These are phyloP conservation scores for Sinocyclocheilus rhinocerous DNA, from an alignment of 2,113 vertebrate genomes.

Conservation along the genomic window DNA sequence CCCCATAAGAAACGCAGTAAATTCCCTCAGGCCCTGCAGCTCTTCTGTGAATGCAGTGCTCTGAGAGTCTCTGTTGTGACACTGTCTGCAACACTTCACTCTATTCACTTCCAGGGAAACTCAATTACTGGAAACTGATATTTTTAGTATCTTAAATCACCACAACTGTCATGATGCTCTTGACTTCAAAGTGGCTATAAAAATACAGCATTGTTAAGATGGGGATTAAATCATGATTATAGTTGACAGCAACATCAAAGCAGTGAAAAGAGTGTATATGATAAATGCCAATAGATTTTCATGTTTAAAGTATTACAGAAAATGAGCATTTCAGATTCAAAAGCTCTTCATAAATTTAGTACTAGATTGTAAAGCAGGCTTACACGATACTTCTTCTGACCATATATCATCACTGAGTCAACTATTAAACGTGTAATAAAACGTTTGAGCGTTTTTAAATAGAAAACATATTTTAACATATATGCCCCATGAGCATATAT, in stretches of 20 bases:
- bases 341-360: conserved; percentile 11
- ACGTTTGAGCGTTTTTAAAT: background rate
- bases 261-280: conserved; percentile 33
- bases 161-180: conserved; percentile 62
- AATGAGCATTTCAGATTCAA: conserved; percentile 37
- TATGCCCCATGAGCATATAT: background rate
- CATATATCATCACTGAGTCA: background rate
- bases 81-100: conserved; percentile 55
- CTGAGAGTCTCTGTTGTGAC: conserved; percentile 58
- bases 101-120: conserved; percentile 58
- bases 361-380: background rate
- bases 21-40: conserved; percentile 48
- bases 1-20: conserved; percentile 40
- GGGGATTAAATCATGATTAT: conserved; percentile 61
- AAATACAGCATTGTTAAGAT: conserved; percentile 60
- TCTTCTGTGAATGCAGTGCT: conserved; percentile 57
- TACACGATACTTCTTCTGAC: background rate
- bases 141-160: conserved; percentile 66
- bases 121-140: conserved; percentile 58
- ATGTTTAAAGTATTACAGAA: conserved; percentile 41
- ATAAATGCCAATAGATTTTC: conserved; percentile 53
- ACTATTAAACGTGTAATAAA: background rate
- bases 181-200: conserved; percentile 64
- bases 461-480: background rate
- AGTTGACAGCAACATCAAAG: conserved; percentile 56